Evolutionary conservation across 2,888 invertebrate genomes (phyloP).

Genomic region (Eubasilissa splendida): DNA sequence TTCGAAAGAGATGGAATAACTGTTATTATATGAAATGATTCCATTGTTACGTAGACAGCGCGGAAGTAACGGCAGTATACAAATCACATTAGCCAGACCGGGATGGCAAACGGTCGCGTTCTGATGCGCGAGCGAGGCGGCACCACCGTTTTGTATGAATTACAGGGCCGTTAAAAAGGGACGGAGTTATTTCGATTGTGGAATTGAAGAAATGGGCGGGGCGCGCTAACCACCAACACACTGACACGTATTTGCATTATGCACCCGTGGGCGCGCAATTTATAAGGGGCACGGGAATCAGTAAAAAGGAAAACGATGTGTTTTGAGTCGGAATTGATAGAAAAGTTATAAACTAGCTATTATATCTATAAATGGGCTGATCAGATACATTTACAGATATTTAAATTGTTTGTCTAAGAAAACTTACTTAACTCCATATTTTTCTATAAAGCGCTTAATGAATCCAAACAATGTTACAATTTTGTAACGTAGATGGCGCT

Average conservation of each 20-base stretch:
- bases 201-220: constrained; percentile 14
- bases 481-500: no score
- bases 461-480: no score
- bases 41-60: constrained; percentile 26
- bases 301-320: background rate
- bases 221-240: background rate
- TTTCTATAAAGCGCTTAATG: no score
- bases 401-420: no score
- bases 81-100: constrained; percentile 1
- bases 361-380: no score
- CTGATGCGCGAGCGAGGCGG: background rate
- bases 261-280: constrained; percentile 15
- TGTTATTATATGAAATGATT: constrained; percentile 34
- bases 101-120: background rate
- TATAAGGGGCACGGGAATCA: background rate
- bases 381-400: no score
- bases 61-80: constrained; percentile 14
- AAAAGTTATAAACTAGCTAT: background rate
- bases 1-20: constrained; percentile 33
- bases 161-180: constrained; percentile 19
- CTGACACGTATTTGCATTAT: constrained; percentile 4
- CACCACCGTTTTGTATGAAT: constrained; percentile 25
- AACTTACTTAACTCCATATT: no score
- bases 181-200: constrained; percentile 12
- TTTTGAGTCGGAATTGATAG: background rate